Base-by-base conservation (phyloP, 53 echinoderm and acorn worm genomes). In the Mesocentrotus franciscanus region DNA sequence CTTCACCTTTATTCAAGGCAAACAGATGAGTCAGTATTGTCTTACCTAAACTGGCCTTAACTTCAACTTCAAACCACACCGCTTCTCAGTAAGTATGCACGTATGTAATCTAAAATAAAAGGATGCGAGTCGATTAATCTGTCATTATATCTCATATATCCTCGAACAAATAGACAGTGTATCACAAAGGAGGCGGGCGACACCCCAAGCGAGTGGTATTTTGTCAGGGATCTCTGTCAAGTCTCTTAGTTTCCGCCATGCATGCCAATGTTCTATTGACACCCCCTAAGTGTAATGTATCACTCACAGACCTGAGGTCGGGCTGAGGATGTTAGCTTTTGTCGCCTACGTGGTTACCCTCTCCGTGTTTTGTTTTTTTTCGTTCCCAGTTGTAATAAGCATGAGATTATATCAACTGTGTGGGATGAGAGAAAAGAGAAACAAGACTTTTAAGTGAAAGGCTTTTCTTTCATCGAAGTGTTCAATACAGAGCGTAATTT, bases 231-330 rank as follows among this genome's bases (percentile, higher is more conserved):
- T 6, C 57, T 35, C 7, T 35, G 56, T 62, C 91, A 91, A 27
- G 91, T 66, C 91, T 32, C 66, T 30, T 5, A 36, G n/a, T 87
- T 87, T 58, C 87, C 87, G 58, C 29, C 87, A 58, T 87, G 58
- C 49, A 56, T 75, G 30, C 30, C 75, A 58, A 87, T 27, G 57
- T 58, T 87, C 56, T 85, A 22, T 85, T 85, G 85, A 85, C 85
- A 85, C 85, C 56, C 20, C 24, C 30, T 32, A 26, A 90, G 62
- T 90, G 90, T 90, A 90, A 90, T 90, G 90, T 90, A 90, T 90
- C 90, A 61, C 60, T 22, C 91, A 56, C 3, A 87, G 26, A 87
- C 87, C 87, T 58, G 5, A 49, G 49, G 49, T 49, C 49, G 49
- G 49, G 49, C 49, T 49, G 49, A 87, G 87, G 87, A 87, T 87